phyloP scores from a whole-genome alignment of 2,797 vertebrate species.

The Bradypus variegatus region DNA sequence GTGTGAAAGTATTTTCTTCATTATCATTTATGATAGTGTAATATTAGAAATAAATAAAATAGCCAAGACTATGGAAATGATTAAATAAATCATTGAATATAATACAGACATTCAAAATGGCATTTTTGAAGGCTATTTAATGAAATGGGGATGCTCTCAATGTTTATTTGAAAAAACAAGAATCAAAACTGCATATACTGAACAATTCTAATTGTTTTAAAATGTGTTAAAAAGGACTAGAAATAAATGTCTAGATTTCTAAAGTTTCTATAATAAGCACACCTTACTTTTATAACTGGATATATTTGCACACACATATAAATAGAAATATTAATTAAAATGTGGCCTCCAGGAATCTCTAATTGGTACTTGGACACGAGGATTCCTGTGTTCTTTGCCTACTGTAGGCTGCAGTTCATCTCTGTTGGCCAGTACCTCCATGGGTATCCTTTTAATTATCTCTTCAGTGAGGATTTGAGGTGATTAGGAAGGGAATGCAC shows the following conservation, averaged over 20 bases:
- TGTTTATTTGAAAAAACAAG: neutral
- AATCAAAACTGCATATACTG: neutral
- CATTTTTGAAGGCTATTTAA: conserved; percentile 19
- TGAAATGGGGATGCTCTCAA: neutral
- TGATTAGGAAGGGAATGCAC: conserved; percentile 9
- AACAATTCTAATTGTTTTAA: neutral
- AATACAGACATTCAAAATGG: conserved; percentile 25
- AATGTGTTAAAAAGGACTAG: conserved; percentile 1
- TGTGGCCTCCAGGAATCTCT: neutral
- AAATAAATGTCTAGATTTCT: neutral
- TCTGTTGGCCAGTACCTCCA: neutral
- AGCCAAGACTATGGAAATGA: neutral
- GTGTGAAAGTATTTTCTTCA: neutral
- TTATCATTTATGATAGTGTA: conserved; percentile 7
- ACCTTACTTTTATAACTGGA: conserved; percentile 16
- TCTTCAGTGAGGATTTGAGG: neutral
- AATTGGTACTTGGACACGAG: neutral
- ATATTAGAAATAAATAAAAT: conserved; percentile 15
- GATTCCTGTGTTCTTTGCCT: neutral
- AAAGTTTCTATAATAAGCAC: neutral
- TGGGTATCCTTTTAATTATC: neutral
- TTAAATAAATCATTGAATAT: conserved; percentile 16
- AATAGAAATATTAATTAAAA: conserved; percentile 31
- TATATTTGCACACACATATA: neutral
- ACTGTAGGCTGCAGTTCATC: neutral